Conservation (phyloP, 2,888 invertebrate genomes). For the Temnothorax rugatulus region DNA sequence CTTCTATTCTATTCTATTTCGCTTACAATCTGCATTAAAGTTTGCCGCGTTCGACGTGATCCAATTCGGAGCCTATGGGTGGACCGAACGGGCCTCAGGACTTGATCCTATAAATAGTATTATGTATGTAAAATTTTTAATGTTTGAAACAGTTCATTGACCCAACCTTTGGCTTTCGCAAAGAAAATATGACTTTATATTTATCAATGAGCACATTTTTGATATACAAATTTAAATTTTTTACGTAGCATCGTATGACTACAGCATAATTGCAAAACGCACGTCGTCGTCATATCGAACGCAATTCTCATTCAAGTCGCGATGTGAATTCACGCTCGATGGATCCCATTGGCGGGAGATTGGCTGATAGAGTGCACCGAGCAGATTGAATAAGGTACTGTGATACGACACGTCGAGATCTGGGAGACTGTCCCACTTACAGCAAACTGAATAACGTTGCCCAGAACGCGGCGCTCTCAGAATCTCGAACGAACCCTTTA, state of each 20-base stretch:
- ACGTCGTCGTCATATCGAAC: slow-evolving; percentile 10
- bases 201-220: not conserved
- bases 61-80: too few species aligned
- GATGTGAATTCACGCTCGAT: slow-evolving; percentile 37
- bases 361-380: slow-evolving; percentile 37
- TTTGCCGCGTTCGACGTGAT: too few species aligned
- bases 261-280: slow-evolving; percentile 1
- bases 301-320: slow-evolving; percentile 27
- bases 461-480: not conserved
- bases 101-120: too few species aligned
- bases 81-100: too few species aligned
- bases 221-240: not conserved
- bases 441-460: slow-evolving; percentile 36
- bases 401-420: slow-evolving; percentile 43
- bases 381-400: slow-evolving; percentile 41
- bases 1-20: too few species aligned
- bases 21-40: too few species aligned
- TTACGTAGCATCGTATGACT: not conserved
- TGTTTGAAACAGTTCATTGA: not conserved
- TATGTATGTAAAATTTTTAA: not conserved
- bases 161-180: not conserved
- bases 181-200: not conserved
- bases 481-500: slow-evolving; percentile 21
- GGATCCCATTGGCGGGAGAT: slow-evolving; percentile 42
- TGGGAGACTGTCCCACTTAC: slow-evolving; percentile 33